phyloP scores from a whole-genome alignment of 2,888 invertebrate species.

The Elegia similella region DNA sequence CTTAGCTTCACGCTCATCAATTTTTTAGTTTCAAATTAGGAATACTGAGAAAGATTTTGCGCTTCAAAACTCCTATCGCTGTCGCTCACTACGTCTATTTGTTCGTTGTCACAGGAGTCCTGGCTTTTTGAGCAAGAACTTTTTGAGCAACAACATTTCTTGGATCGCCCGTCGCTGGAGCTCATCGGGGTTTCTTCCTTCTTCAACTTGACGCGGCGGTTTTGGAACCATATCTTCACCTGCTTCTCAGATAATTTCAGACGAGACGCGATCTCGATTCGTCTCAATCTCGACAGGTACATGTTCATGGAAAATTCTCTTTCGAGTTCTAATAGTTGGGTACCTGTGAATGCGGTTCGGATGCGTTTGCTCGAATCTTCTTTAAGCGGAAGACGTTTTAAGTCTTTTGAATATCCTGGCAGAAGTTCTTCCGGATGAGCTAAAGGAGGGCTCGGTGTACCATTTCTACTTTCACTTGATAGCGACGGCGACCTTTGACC shows the following conservation, averaged over 20 bases:
- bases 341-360: constrained; percentile 96
- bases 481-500: constrained; percentile 66
- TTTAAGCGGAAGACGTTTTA: constrained; percentile 73
- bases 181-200: constrained; percentile 88
- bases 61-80: constrained; percentile 56
- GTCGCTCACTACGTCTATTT: constrained; percentile 74
- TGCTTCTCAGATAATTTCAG: constrained; percentile 95
- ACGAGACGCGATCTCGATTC: constrained; percentile 96
- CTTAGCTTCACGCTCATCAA: constrained; percentile 14
- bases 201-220: constrained; percentile 95
- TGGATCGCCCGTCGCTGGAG: constrained; percentile 47
- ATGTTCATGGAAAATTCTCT: constrained; percentile 94
- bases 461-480: constrained; percentile 77
- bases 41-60: constrained; percentile 58
- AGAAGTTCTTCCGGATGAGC: constrained; percentile 70
- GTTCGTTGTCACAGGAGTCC: constrained; percentile 62
- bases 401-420: constrained; percentile 66
- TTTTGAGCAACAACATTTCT: constrained; percentile 67
- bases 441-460: constrained; percentile 79
- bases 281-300: constrained; percentile 92
- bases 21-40: constrained; percentile 31
- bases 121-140: constrained; percentile 51
- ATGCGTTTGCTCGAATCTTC: constrained; percentile 92
- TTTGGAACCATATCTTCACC: constrained; percentile 98
- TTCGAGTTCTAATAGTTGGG: constrained; percentile 92